Evolutionary conservation across 2,888 invertebrate species (phyloP).

Genomic region (Liodrosophila aerea): DNA sequence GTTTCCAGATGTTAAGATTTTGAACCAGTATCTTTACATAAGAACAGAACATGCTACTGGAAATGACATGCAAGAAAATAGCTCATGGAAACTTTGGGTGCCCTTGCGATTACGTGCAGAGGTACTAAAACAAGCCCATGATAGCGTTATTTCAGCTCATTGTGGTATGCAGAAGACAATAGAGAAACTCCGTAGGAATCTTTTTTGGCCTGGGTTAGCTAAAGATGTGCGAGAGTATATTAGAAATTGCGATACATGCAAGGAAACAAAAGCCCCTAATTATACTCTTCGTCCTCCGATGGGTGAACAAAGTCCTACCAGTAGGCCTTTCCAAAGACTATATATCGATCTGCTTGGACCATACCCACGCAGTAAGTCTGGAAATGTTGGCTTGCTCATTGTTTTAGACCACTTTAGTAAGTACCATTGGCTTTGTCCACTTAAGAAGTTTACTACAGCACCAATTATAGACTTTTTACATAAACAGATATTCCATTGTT

Average conservation of each 20-base stretch:
- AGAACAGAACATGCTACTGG: neutral
- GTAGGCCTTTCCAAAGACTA: conserved; percentile 4
- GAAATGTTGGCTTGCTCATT: conserved; percentile 1
- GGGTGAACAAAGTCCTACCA: neutral
- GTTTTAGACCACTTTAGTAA: conserved; percentile 10
- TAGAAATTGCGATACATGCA: conserved; percentile 1
- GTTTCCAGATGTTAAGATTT: neutral
- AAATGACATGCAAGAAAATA: neutral
- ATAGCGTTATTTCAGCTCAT: conserved; percentile 5
- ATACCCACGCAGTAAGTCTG: conserved; percentile 1
- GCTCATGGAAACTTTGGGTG: conserved; percentile 11
- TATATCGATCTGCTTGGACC: conserved; percentile 2
- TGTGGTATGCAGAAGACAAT: conserved; percentile 14
- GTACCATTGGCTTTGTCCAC: conserved; percentile 3
- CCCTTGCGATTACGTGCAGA: neutral
- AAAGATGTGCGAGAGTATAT: conserved; percentile 12
- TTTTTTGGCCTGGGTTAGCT: conserved; percentile 13
- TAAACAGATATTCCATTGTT: conserved; percentile 5
- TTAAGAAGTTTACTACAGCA: neutral
- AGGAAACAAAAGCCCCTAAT: conserved; percentile 4
- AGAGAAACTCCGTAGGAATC: conserved; percentile 8
- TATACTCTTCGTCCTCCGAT: neutral
- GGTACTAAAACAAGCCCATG: conserved; percentile 5
- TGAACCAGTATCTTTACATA: conserved; percentile 6
- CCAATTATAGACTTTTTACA: neutral